A percentile compares a stretch with the other conserved stretches of the same genome.
Evolutionary conservation across 1,140 invertebrate species (phyloP).

Genomic region (Ips nitidus): DNA sequence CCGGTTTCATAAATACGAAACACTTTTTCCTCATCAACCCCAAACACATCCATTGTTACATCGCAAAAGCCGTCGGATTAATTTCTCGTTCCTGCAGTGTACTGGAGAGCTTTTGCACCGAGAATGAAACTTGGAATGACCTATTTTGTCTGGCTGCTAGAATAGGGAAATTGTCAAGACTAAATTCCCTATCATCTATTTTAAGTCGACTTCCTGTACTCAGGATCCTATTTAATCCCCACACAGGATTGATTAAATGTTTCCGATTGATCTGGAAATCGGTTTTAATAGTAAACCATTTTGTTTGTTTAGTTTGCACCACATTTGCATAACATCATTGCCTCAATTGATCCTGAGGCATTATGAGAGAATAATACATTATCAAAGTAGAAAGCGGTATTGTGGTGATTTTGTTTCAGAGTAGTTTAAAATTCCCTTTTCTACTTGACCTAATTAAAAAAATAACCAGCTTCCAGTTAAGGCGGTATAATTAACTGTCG

Average conservation of each 20-base stretch:
- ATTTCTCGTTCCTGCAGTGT: conserved; percentile 24
- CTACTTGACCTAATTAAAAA: conserved; percentile 9
- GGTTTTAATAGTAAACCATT: neutral
- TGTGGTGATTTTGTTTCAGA: neutral
- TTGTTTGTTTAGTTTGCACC: neutral
- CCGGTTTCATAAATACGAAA: conserved; percentile 27
- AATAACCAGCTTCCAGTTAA: neutral
- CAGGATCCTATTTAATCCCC: conserved; percentile 13
- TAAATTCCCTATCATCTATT: conserved; percentile 24
- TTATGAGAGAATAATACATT: too few relatives aligned
- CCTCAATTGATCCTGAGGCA: too few relatives aligned
- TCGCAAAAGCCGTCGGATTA: conserved; percentile 23
- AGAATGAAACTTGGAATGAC: conserved; percentile 27
- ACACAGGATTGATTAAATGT: conserved; percentile 3
- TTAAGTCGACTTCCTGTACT: conserved; percentile 21
- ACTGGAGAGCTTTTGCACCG: conserved; percentile 21
- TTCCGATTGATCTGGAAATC: conserved; percentile 11
- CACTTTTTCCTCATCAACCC: conserved; percentile 25
- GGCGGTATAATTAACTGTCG: neutral
- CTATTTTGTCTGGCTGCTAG: conserved; percentile 21
- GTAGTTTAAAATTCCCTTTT: neutral
- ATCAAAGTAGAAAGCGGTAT: neutral
- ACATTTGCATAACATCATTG: too few relatives aligned
- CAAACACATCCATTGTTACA: conserved; percentile 23
- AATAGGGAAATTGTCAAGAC: conserved; percentile 24